Percentiles rank a stretch among this genome's conserved stretches.
These are phyloP conservation scores for Syngnathus typhle DNA, from an alignment of 2,113 vertebrate genomes.

Conservation along the genomic window DNA sequence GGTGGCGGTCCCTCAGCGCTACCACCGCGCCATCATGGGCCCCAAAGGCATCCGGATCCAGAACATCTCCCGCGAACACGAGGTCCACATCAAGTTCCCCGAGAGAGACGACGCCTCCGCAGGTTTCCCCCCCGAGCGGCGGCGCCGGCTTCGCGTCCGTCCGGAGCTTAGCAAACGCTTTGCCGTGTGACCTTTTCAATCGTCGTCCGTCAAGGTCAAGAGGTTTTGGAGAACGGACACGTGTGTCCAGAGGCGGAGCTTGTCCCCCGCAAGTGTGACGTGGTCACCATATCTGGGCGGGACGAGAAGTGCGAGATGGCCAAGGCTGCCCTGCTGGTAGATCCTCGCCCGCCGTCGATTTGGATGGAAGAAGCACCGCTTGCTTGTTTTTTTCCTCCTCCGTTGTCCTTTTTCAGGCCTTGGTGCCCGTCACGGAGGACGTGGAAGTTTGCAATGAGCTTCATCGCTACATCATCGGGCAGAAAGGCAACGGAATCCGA, in stretches of 20 bases:
- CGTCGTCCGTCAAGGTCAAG: conserved; percentile 57
- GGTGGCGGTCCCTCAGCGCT: conserved; percentile 88
- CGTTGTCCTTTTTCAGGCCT: conserved; percentile 68
- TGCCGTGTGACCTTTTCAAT: neutral
- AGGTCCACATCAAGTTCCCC: conserved; percentile 95
- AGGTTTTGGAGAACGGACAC: conserved; percentile 80
- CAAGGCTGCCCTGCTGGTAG: conserved; percentile 58
- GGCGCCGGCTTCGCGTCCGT: conserved; percentile 23
- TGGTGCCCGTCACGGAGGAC: conserved; percentile 90
- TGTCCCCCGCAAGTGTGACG: conserved; percentile 84
- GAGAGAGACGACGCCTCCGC: conserved; percentile 80
- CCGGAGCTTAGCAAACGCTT: no score
- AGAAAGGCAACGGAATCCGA: conserved; percentile 96
- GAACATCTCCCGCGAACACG: conserved; percentile 91
- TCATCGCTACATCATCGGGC: conserved; percentile 97
- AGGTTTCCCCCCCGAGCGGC: no score
- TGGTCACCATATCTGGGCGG: conserved; percentile 91
- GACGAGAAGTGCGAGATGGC: conserved; percentile 83
- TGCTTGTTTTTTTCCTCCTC: conserved; percentile 31
- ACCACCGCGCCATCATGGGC: conserved; percentile 96
- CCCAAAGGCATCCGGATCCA: conserved; percentile 94
- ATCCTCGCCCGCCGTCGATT: no score
- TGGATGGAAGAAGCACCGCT: no score
- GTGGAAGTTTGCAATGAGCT: conserved; percentile 97
- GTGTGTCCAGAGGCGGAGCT: conserved; percentile 70